Percentiles rank a stretch among this genome's conserved stretches.
These are phyloP conservation scores for Ectobius pallidus DNA, from an alignment of 2,888 invertebrate genomes.

Conservation along the genomic window DNA sequence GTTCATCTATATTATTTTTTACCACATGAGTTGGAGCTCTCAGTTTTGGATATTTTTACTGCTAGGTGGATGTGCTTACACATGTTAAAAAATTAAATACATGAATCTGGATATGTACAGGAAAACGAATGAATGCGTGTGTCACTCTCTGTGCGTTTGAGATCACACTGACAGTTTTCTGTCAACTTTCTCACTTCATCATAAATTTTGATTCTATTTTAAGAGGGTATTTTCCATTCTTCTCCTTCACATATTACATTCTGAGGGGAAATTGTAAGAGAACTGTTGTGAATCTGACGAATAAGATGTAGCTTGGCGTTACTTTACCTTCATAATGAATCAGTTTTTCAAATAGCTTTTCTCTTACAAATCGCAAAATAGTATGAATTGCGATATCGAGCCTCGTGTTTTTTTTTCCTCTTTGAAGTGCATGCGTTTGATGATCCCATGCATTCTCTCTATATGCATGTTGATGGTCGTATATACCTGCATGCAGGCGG, in stretches of 20 bases:
- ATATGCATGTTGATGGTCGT: too few species aligned
- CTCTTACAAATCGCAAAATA: slow-evolving; percentile 11
- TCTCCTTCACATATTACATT: too few species aligned
- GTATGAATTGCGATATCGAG: background rate
- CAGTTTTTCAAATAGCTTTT: background rate
- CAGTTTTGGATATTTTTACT: background rate
- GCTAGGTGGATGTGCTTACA: too few species aligned
- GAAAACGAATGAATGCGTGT: slow-evolving; percentile 15
- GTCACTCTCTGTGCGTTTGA: background rate
- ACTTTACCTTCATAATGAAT: background rate
- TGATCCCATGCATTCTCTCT: too few species aligned
- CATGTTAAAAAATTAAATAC: background rate
- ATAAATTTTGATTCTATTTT: slow-evolving; percentile 1
- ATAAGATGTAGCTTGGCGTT: background rate
- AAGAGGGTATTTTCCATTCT: background rate
- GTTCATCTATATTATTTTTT: background rate
- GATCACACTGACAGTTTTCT: slow-evolving; percentile 16
- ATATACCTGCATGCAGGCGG: too few species aligned
- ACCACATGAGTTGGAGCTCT: background rate
- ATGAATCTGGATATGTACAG: background rate
- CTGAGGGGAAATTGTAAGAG: too few species aligned
- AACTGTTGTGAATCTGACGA: background rate
- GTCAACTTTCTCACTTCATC: too few species aligned
- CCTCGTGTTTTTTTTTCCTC: slow-evolving; percentile 10
- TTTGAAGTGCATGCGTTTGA: slow-evolving; percentile 3